Evolutionary conservation across 1,140 invertebrate genomes (phyloP).

Genomic region (Sitobion miscanthi): DNA sequence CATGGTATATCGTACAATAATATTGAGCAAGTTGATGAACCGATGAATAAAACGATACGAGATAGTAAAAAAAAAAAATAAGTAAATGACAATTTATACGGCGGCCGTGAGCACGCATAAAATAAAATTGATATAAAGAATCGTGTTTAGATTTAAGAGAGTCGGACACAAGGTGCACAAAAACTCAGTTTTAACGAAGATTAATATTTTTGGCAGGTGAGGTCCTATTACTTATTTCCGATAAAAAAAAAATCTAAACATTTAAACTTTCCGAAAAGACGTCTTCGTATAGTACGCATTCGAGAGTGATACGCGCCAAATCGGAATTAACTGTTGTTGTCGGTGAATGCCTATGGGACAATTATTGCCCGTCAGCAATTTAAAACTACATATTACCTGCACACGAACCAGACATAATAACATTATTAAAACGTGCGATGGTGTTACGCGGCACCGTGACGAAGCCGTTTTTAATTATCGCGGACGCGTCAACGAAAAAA

Average conservation of each 20-base stretch:
- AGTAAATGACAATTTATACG: not conserved
- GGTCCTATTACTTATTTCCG: not conserved
- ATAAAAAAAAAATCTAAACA: not conserved
- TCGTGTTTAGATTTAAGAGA: not conserved
- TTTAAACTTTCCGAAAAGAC: not conserved
- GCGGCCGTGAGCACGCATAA: not conserved
- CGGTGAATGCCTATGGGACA: too few relatives aligned
- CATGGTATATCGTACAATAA: not conserved
- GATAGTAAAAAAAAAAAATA: not conserved
- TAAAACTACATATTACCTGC: too few relatives aligned
- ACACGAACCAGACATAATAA: too few relatives aligned
- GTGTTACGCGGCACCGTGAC: too few relatives aligned
- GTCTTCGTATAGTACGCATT: too few relatives aligned
- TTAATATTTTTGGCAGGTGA: not conserved
- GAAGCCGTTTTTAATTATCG: not conserved
- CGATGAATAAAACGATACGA: conserved; percentile 7
- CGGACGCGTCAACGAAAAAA: not conserved
- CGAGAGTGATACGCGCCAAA: too few relatives aligned
- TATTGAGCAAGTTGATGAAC: not conserved
- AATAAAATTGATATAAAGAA: not conserved
- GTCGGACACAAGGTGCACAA: not conserved
- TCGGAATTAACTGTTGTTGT: too few relatives aligned
- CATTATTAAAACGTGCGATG: too few relatives aligned
- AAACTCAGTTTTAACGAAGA: not conserved
- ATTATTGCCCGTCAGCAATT: too few relatives aligned